phyloP scores from a whole-genome alignment of 2,888 invertebrate genomes.

The Andrena fulva region DNA sequence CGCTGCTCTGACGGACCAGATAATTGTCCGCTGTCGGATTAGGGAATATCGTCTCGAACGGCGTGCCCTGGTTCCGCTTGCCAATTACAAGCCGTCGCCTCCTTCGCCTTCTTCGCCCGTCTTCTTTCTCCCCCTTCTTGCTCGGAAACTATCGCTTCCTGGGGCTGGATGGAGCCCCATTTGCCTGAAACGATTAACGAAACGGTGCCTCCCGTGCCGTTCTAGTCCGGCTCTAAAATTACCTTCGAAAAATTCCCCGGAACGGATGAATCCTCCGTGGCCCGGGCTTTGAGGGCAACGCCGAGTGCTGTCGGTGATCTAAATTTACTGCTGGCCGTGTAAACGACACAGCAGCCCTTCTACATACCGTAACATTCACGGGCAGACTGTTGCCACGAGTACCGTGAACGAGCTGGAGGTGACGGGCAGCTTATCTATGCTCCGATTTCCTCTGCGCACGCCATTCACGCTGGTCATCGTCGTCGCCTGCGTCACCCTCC shows the following conservation, averaged over 20 bases:
- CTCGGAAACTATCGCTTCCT: constrained; percentile 27
- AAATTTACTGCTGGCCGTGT: constrained; percentile 73
- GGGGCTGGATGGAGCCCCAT: constrained; percentile 44
- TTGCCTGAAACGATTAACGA: constrained; percentile 72
- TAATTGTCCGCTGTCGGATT: constrained; percentile 77
- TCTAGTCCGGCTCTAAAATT: constrained; percentile 64
- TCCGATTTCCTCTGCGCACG: constrained; percentile 67
- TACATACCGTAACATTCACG: constrained; percentile 74
- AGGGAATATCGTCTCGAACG: constrained; percentile 70
- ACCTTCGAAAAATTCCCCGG: constrained; percentile 63
- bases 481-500: constrained; percentile 27
- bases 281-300: constrained; percentile 65
- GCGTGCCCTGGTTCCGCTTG: constrained; percentile 51
- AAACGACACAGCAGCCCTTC: constrained; percentile 71
- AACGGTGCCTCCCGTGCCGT: constrained; percentile 30
- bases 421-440: constrained; percentile 74
- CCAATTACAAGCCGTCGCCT: constrained; percentile 63
- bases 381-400: constrained; percentile 70
- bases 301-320: constrained; percentile 71
- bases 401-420: constrained; percentile 68
- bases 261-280: constrained; percentile 57
- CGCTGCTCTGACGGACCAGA: constrained; percentile 74
- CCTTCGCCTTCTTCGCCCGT: neutral
- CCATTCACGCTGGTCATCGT: constrained; percentile 62
- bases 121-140: neutral